Percentiles rank a stretch among this genome's conserved stretches.
Conservation (phyloP, 1,140 invertebrate genomes). For the Melipona quadrifasciata region DNA sequence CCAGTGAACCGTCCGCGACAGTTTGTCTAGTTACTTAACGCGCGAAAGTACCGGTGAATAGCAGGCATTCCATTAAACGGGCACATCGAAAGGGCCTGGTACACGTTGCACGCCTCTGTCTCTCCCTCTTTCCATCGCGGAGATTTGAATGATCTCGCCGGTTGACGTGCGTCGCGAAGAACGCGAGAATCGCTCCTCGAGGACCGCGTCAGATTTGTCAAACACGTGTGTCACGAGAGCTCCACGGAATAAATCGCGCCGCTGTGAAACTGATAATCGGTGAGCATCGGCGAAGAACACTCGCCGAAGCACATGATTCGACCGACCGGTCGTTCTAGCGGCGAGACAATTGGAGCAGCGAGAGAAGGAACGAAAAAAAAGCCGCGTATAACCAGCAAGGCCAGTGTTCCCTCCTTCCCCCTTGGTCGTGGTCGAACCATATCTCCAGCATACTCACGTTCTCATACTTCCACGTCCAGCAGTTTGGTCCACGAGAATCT, state of each 20-base stretch:
- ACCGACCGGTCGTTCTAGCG: neutral
- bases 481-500: conserved; percentile 42
- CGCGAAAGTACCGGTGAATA: conserved; percentile 54
- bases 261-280: neutral
- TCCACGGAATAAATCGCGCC: neutral
- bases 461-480: conserved; percentile 52
- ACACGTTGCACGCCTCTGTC: conserved; percentile 8
- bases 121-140: neutral
- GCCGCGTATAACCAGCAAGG: conserved; percentile 20
- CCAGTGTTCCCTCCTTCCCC: conserved; percentile 22
- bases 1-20: conserved; percentile 20
- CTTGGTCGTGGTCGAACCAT: neutral
- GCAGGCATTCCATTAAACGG: conserved; percentile 40
- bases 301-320: neutral
- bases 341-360: conserved; percentile 45
- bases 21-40: conserved; percentile 49
- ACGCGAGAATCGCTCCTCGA: conserved; percentile 7
- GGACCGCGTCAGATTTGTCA: conserved; percentile 25
- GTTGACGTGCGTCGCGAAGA: neutral
- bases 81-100: conserved; percentile 15
- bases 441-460: conserved; percentile 55
- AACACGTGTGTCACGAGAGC: conserved; percentile 26
- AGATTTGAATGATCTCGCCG: conserved; percentile 11
- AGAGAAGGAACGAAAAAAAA: conserved; percentile 24
- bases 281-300: neutral